Evolutionary conservation across 2,888 invertebrate genomes (phyloP).

Genomic region (Anthoptus insignis): DNA sequence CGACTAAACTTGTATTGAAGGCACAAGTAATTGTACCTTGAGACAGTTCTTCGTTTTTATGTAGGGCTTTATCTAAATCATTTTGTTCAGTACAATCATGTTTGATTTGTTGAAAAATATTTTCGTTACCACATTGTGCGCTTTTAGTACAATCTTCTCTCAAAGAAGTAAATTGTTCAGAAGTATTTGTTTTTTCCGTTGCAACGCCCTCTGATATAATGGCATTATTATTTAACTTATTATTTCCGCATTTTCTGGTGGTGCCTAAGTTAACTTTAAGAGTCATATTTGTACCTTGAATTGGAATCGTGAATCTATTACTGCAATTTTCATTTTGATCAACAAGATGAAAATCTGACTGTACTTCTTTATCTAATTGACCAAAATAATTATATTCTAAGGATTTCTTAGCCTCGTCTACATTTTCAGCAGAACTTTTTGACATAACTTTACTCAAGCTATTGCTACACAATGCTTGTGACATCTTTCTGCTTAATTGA

Average conservation of each 20-base stretch:
- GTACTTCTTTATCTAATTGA: slow-evolving; percentile 49
- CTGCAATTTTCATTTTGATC: slow-evolving; percentile 34
- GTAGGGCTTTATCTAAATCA: slow-evolving; percentile 18
- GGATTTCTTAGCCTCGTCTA: slow-evolving; percentile 5
- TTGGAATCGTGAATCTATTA: slow-evolving; percentile 70
- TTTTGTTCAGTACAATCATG: slow-evolving; percentile 38
- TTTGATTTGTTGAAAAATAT: slow-evolving; percentile 48
- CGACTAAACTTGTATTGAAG: slow-evolving; percentile 45
- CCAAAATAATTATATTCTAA: neutral
- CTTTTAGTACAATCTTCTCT: slow-evolving; percentile 66
- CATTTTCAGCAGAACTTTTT: slow-evolving; percentile 24
- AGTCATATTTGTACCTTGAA: slow-evolving; percentile 79
- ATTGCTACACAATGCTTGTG: neutral
- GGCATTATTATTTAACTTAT: slow-evolving; percentile 30
- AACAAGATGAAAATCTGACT: slow-evolving; percentile 41
- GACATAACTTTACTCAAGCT: slow-evolving; percentile 28
- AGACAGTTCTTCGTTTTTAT: slow-evolving; percentile 19
- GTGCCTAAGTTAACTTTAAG: slow-evolving; percentile 62
- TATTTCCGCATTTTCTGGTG: slow-evolving; percentile 17
- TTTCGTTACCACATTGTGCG: slow-evolving; percentile 58
- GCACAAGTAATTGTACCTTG: neutral
- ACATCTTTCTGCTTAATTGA: neutral
- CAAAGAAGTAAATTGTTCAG: slow-evolving; percentile 63
- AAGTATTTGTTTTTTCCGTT: slow-evolving; percentile 54
- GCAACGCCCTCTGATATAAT: slow-evolving; percentile 51